phyloP scores from a whole-genome alignment of 2,113 vertebrate genomes.

The Brachyhypopomus gauderio region DNA sequence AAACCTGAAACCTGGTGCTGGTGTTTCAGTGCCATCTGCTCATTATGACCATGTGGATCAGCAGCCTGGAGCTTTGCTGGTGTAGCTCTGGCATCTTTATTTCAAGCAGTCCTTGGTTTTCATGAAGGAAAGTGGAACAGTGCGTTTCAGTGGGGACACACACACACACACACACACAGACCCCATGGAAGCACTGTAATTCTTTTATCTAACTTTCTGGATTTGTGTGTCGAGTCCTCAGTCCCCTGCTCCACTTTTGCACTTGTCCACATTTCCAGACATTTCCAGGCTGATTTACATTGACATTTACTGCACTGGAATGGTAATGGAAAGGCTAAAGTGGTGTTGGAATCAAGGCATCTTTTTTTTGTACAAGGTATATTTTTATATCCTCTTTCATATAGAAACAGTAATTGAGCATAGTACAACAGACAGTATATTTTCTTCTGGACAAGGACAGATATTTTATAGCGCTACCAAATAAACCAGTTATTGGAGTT shows the following conservation, averaged over 20 bases:
- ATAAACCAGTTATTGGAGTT: too few relatives aligned
- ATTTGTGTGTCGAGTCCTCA: neutral
- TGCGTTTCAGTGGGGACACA: neutral
- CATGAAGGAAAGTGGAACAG: neutral
- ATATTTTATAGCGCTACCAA: too few relatives aligned
- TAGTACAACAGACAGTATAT: too few relatives aligned
- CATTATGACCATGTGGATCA: neutral
- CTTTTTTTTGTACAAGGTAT: neutral
- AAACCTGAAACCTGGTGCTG: neutral
- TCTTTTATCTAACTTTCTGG: neutral
- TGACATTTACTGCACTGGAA: neutral
- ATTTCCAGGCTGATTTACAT: neutral
- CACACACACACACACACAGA: neutral
- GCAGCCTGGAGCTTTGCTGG: neutral
- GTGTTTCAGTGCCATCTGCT: neutral
- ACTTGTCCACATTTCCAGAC: neutral
- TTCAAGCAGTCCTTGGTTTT: neutral
- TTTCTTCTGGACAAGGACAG: too few relatives aligned
- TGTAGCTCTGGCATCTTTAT: constrained; percentile 6
- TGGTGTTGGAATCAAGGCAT: neutral
- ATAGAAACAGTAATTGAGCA: neutral
- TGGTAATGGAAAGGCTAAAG: neutral
- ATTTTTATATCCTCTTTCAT: too few relatives aligned
- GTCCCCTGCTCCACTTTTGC: neutral
- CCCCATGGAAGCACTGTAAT: neutral